Conservation (phyloP, 2,888 invertebrate species). For the Hirtodrosophila alboralis region DNA sequence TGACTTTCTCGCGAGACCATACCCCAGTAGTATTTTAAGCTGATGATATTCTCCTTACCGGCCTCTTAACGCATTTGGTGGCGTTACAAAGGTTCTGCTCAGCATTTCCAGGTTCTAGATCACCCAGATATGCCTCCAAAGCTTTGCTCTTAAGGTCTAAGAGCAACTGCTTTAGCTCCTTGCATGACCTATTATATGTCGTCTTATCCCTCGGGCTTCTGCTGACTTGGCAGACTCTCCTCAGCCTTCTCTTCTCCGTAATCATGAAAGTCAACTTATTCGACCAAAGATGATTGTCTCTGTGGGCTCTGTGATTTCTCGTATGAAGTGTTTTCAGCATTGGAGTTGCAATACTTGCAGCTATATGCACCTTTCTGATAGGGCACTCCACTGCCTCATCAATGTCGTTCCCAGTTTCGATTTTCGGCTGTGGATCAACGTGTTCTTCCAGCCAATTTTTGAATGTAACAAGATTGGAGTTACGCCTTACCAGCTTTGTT, state of each 20-base stretch:
- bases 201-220: slow-evolving; percentile 4
- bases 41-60: slow-evolving; percentile 1
- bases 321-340: not conserved
- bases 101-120: slow-evolving; percentile 6
- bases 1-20: slow-evolving; percentile 12
- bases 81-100: slow-evolving; percentile 13
- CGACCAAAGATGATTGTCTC: slow-evolving; percentile 10
- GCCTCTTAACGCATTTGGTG: slow-evolving; percentile 13
- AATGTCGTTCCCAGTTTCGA: slow-evolving; percentile 2
- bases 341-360: too few species aligned
- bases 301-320: too few species aligned
- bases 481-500: slow-evolving; percentile 1
- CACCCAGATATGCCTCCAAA: slow-evolving; percentile 5
- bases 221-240: slow-evolving; percentile 8
- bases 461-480: not conserved
- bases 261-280: slow-evolving; percentile 4
- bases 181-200: slow-evolving; percentile 6
- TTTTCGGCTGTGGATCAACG: slow-evolving; percentile 1
- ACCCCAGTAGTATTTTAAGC: slow-evolving; percentile 3
- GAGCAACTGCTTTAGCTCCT: slow-evolving; percentile 1
- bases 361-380: slow-evolving; percentile 4
- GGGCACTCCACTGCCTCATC: slow-evolving; percentile 6
- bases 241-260: slow-evolving; percentile 3
- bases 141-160: slow-evolving; percentile 6
- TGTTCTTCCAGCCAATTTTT: too few species aligned